Percentiles rank a stretch among this genome's conserved stretches.
Evolutionary conservation across 2,113 vertebrate species (phyloP).

Genomic region (Gopherus flavomarginatus): DNA sequence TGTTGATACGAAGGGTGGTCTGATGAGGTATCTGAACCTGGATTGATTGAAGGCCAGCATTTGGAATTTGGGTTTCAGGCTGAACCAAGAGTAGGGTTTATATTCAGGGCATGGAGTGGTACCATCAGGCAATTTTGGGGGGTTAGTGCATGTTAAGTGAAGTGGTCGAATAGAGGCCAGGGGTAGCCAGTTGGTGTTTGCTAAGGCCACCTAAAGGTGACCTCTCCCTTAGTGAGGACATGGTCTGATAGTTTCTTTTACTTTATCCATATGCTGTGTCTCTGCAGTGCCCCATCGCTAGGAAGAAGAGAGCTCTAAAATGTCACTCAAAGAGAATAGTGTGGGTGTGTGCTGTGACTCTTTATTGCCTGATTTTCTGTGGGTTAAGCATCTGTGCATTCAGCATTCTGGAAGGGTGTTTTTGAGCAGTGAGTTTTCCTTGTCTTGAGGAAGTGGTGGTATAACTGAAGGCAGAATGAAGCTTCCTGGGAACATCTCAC

Average conservation of each 20-base stretch:
- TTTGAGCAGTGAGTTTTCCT: no score
- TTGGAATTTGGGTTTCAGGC: neutral
- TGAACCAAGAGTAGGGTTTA: neutral
- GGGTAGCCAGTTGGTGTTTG: neutral
- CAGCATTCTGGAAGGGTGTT: no score
- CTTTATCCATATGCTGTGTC: neutral
- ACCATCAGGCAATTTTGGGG: neutral
- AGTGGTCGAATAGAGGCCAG: neutral
- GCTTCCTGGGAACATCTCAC: no score
- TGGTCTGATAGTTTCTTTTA: neutral
- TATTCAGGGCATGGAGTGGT: neutral
- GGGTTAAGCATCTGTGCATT: neutral
- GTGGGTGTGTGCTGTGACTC: neutral
- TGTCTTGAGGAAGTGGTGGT: no score
- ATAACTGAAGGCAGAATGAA: no score
- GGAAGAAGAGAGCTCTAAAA: neutral
- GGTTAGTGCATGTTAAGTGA: neutral
- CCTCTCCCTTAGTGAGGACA: neutral
- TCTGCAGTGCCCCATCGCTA: neutral
- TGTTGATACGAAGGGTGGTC: neutral
- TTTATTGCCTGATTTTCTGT: neutral
- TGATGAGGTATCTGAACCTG: neutral
- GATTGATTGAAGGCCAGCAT: neutral
- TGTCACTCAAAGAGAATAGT: neutral
- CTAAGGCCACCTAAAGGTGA: neutral